phyloP scores from a whole-genome alignment of 2,888 invertebrate genomes.

The Ennomos quercinarius region DNA sequence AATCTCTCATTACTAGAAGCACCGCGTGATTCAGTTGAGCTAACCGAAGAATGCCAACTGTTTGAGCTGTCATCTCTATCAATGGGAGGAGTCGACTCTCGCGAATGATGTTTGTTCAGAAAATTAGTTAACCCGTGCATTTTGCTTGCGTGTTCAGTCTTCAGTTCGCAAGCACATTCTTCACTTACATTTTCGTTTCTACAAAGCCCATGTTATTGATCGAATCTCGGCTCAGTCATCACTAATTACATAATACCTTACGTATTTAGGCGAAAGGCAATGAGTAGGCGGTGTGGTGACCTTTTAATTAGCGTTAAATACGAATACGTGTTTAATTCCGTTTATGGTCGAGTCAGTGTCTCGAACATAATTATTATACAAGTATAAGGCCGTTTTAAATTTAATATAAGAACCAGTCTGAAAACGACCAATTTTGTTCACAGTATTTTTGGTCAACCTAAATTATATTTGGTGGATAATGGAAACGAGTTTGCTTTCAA shows the following conservation, averaged over 20 bases:
- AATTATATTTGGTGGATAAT: constrained; percentile 4
- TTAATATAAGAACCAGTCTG: neutral
- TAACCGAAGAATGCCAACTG: constrained; percentile 74
- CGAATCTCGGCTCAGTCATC: constrained; percentile 46
- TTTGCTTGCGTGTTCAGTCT: constrained; percentile 41
- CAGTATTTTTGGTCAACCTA: neutral
- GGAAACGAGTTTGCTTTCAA: constrained; percentile 58
- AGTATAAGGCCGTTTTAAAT: neutral
- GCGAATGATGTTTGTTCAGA: constrained; percentile 65
- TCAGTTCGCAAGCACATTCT: neutral
- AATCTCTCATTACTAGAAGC: constrained; percentile 50
- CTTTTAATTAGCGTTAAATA: constrained; percentile 12
- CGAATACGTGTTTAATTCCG: constrained; percentile 19
- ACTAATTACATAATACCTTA: constrained; percentile 15
- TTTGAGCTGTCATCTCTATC: constrained; percentile 76
- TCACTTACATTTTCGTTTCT: constrained; percentile 36
- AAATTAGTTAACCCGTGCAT: constrained; percentile 82
- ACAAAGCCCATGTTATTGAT: constrained; percentile 36
- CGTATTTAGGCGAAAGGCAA: neutral
- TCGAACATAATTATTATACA: constrained; percentile 1
- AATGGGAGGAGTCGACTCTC: constrained; percentile 64
- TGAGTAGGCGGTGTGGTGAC: constrained; percentile 9
- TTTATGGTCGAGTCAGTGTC: constrained; percentile 12
- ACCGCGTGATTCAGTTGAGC: constrained; percentile 57
- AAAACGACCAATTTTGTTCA: constrained; percentile 1